These are phyloP conservation scores for Oscheius sp. DNA, from an alignment of 2,888 invertebrate genomes.

Conservation along the genomic window DNA sequence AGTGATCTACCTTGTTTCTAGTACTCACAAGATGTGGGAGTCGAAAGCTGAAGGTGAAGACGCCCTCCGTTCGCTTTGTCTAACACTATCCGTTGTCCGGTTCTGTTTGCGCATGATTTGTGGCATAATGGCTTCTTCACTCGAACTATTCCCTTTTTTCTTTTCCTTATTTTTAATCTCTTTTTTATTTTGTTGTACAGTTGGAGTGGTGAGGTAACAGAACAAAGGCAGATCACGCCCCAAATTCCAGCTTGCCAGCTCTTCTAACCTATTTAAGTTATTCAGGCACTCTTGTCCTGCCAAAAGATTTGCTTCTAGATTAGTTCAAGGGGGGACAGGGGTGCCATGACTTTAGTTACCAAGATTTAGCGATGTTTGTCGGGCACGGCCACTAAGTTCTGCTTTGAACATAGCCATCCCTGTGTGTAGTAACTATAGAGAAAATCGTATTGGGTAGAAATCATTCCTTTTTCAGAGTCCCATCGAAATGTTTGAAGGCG, in stretches of 20 bases:
- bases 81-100: constrained; percentile 36
- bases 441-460: not conserved
- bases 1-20: constrained; percentile 40
- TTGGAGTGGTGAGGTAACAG: constrained; percentile 31
- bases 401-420: constrained; percentile 30
- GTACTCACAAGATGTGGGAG: constrained; percentile 38
- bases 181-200: not conserved
- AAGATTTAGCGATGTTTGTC: constrained; percentile 15
- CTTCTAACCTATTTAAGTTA: constrained; percentile 6
- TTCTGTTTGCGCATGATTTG: constrained; percentile 34
- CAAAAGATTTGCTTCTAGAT: not conserved
- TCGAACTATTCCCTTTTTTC: constrained; percentile 9
- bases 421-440: constrained; percentile 23
- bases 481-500: constrained; percentile 74
- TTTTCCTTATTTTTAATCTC: constrained; percentile 4
- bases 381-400: constrained; percentile 34
- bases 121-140: constrained; percentile 31
- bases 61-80: constrained; percentile 37
- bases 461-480: constrained; percentile 63
- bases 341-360: constrained; percentile 20
- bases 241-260: constrained; percentile 16
- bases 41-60: constrained; percentile 38
- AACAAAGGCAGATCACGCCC: constrained; percentile 31
- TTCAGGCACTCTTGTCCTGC: constrained; percentile 16
- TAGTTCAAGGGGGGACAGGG: constrained; percentile 1